Conservation (phyloP, 2,113 vertebrate species). For the Calidris pygmaea region DNA sequence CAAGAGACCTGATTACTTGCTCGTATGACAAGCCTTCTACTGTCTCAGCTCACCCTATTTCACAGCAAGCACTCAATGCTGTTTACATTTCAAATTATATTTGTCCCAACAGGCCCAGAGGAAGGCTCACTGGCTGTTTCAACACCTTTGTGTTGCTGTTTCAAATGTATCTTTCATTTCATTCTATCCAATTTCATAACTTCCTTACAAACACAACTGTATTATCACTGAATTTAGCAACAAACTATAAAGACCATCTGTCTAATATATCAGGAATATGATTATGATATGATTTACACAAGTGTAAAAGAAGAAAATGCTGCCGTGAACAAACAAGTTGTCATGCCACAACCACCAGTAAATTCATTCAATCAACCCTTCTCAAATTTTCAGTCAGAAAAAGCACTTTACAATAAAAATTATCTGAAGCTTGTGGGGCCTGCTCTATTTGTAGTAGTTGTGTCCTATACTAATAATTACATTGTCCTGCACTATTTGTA, state of each 20-base stretch:
- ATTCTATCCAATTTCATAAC: background rate
- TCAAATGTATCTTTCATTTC: background rate
- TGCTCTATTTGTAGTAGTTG: background rate
- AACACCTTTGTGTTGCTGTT: background rate
- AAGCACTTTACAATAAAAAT: background rate
- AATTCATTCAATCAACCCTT: background rate
- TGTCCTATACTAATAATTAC: background rate
- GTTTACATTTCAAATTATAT: background rate
- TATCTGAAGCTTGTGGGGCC: background rate
- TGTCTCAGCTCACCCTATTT: background rate
- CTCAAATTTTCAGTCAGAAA: background rate
- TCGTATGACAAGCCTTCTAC: background rate
- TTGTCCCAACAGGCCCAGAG: background rate
- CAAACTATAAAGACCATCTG: background rate
- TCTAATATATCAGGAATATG: background rate
- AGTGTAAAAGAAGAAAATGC: background rate
- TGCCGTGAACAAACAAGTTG: background rate
- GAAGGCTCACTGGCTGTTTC: background rate
- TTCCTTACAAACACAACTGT: background rate
- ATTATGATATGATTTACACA: background rate
- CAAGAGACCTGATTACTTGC: background rate
- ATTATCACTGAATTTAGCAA: background rate
- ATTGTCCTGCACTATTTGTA: background rate
- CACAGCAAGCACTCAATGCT: background rate
- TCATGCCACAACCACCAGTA: background rate